phyloP scores from a whole-genome alignment of 2,113 vertebrate species.

The Pangasianodon gigas region DNA sequence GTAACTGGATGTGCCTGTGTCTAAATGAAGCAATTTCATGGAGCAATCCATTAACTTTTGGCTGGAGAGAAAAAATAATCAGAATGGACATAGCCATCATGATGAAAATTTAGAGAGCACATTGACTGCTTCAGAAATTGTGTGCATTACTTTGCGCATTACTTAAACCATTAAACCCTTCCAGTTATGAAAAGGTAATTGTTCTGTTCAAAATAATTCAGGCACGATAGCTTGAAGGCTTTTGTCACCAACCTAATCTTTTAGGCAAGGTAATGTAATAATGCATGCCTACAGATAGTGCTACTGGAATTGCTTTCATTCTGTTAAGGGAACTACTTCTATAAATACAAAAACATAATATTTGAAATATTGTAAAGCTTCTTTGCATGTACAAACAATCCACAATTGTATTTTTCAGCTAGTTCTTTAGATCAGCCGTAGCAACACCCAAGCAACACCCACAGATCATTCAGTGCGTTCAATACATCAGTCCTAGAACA shows the following conservation, averaged over 20 bases:
- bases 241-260: constrained; percentile 34
- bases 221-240: constrained; percentile 1
- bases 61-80: constrained; percentile 40
- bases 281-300: background rate
- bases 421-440: background rate
- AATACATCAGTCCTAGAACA: background rate
- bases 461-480: background rate
- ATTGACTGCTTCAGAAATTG: constrained; percentile 34
- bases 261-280: constrained; percentile 24
- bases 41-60: constrained; percentile 54
- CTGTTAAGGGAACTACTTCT: background rate
- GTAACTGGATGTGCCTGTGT: constrained; percentile 14
- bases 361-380: background rate
- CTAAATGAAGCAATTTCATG: constrained; percentile 28
- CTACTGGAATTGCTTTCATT: constrained; percentile 10
- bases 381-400: background rate
- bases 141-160: constrained; percentile 42
- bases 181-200: constrained; percentile 45
- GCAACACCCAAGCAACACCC: background rate
- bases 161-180: constrained; percentile 37
- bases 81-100: constrained; percentile 37
- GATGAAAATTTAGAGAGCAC: constrained; percentile 42
- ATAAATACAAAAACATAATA: background rate
- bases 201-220: constrained; percentile 42
- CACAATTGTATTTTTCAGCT: background rate